Percentiles rank a stretch among this genome's conserved stretches.
These are phyloP conservation scores for Ophioninae sp. DNA, from an alignment of 2,888 invertebrate species.

Conservation along the genomic window DNA sequence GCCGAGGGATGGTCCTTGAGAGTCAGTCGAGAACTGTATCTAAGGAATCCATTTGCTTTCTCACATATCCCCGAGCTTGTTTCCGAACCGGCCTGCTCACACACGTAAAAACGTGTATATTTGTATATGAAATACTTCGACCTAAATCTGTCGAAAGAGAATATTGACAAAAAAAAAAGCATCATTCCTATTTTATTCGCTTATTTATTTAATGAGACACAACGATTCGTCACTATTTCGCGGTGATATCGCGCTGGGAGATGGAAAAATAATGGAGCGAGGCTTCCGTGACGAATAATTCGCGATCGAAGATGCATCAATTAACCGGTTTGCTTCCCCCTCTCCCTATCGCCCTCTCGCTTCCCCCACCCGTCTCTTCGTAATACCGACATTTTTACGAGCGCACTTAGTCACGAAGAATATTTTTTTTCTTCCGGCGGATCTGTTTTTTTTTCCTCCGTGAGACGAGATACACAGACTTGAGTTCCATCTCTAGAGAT, in stretches of 20 bases:
- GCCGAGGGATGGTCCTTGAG: constrained; percentile 50
- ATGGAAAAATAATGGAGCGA: constrained; percentile 8
- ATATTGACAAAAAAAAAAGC: not conserved
- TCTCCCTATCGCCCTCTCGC: not conserved
- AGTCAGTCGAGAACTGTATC: constrained; percentile 50
- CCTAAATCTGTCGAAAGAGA: not conserved
- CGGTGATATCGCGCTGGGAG: constrained; percentile 10
- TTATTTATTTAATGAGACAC: constrained; percentile 5
- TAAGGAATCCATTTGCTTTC: constrained; percentile 62
- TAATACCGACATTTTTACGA: constrained; percentile 32
- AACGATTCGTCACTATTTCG: constrained; percentile 27
- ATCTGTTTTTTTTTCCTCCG: constrained; percentile 42
- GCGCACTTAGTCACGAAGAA: constrained; percentile 40
- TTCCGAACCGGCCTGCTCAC: not conserved
- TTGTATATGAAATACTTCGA: not conserved
- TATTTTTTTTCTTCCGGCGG: constrained; percentile 29
- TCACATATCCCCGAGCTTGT: constrained; percentile 52
- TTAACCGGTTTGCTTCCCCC: constrained; percentile 45
- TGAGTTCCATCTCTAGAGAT: constrained; percentile 49
- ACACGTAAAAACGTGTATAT: constrained; percentile 5
- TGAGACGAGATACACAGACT: constrained; percentile 39
- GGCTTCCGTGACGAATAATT: constrained; percentile 50
- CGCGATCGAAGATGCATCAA: constrained; percentile 40
- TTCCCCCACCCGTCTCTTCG: not conserved
- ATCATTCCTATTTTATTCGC: too few relatives aligned